phyloP scores from a whole-genome alignment of 2,888 invertebrate species.

The Polyommatus iphigenia region DNA sequence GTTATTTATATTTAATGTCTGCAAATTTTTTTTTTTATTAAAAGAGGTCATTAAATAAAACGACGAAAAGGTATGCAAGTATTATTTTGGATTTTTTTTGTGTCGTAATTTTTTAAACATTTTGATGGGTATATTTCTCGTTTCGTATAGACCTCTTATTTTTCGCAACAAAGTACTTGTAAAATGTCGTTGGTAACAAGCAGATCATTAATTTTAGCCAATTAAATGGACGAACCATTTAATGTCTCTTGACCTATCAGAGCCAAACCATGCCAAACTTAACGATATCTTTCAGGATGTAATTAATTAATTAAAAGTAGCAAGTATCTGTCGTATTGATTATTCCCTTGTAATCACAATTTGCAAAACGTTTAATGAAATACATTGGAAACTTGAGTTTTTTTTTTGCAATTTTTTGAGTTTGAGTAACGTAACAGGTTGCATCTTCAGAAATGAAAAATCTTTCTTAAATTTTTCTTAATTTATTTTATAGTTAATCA shows the following conservation, averaged over 20 bases:
- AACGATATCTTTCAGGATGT: conserved; percentile 21
- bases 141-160: not conserved
- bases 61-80: not conserved
- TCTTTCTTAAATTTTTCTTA: not conserved
- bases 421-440: too few species aligned
- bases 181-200: not conserved
- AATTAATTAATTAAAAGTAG: not conserved
- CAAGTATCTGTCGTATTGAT: not conserved
- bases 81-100: not conserved
- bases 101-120: not conserved
- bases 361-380: not conserved
- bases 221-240: not conserved
- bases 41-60: not conserved
- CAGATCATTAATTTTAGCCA: conserved; percentile 4
- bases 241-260: conserved; percentile 18
- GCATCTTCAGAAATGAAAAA: too few species aligned
- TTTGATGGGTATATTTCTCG: not conserved
- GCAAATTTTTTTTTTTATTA: not conserved
- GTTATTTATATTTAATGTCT: not conserved
- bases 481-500: not conserved
- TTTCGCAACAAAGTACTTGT: not conserved
- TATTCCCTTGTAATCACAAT: not conserved
- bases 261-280: not conserved
- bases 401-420: too few species aligned
- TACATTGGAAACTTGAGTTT: not conserved